Conservation (phyloP, 1,140 invertebrate species). For the Palaemon carinicauda region DNA sequence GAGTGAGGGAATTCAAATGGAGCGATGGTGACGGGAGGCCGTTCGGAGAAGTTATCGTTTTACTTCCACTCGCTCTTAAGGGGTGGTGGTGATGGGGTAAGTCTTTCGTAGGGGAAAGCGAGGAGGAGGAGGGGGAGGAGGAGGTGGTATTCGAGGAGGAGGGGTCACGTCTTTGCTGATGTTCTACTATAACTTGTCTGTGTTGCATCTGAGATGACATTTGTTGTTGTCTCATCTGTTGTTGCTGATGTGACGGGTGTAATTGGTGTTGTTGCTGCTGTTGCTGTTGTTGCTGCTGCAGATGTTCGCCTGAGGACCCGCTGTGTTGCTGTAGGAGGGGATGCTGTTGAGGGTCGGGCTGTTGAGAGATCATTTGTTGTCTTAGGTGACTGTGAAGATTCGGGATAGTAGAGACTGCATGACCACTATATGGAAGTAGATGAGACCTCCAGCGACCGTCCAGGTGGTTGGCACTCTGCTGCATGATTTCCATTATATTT, state of each 20-base stretch:
- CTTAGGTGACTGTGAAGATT: background rate
- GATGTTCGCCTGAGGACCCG: too few species aligned
- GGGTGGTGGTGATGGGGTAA: background rate
- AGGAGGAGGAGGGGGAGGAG: too few species aligned
- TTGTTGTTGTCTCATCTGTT: background rate
- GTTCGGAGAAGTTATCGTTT: too few species aligned
- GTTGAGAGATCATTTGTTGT: background rate
- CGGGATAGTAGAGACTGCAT: background rate
- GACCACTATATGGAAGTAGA: background rate
- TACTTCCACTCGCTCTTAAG: too few species aligned
- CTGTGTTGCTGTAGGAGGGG: background rate
- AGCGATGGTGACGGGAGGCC: too few species aligned
- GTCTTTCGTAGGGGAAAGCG: background rate
- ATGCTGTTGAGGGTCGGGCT: background rate
- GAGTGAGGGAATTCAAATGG: background rate
- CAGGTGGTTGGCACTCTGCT: background rate
- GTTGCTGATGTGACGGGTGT: background rate
- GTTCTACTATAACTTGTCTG: background rate
- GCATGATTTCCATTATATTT: slow-evolving; percentile 17
- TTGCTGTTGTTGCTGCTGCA: background rate
- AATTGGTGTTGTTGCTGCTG: background rate
- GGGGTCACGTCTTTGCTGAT: background rate
- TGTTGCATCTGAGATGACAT: background rate
- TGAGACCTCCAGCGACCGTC: slow-evolving; percentile 12
- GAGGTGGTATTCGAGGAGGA: too few species aligned